phyloP scores from a whole-genome alignment of 2,113 vertebrate species.

The Limnothrissa miodon region DNA sequence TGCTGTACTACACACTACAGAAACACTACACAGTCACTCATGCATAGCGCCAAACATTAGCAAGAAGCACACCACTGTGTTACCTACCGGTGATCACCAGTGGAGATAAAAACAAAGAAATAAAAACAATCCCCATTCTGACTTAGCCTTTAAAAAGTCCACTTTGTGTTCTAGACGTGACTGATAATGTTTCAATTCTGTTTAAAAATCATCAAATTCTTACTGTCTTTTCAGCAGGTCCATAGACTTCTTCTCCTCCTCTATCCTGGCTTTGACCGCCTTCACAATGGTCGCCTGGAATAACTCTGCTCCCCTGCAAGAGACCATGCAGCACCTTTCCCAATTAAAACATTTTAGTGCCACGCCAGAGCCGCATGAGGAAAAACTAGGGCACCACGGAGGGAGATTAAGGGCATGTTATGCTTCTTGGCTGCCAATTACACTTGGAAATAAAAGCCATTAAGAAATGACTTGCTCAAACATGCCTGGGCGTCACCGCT shows the following conservation, averaged over 20 bases:
- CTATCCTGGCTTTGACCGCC: slow-evolving; percentile 89
- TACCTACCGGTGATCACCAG: too few relatives aligned
- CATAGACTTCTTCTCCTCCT: slow-evolving; percentile 95
- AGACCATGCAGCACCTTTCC: not conserved
- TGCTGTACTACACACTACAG: not conserved
- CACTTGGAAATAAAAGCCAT: slow-evolving; percentile 15
- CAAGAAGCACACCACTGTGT: not conserved
- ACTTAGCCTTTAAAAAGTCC: not conserved
- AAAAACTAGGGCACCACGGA: not conserved
- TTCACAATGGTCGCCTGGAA: slow-evolving; percentile 95
- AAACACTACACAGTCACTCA: not conserved
- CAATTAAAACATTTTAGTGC: not conserved
- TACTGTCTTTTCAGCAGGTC: slow-evolving; percentile 96
- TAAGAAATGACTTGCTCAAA: slow-evolving; percentile 4
- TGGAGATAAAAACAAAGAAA: not conserved
- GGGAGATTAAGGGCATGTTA: not conserved
- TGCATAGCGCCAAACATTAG: not conserved
- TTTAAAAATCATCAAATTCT: slow-evolving; percentile 53
- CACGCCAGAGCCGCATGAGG: not conserved
- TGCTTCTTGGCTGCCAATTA: slow-evolving; percentile 7
- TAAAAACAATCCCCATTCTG: not conserved
- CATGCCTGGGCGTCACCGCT: not conserved
- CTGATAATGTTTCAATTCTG: not conserved
- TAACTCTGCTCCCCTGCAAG: slow-evolving; percentile 86
- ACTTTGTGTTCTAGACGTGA: not conserved